Percentiles rank a stretch among this genome's conserved stretches.
These are phyloP conservation scores for Cepphus grylle DNA, from an alignment of 2,113 vertebrate genomes.

Conservation along the genomic window DNA sequence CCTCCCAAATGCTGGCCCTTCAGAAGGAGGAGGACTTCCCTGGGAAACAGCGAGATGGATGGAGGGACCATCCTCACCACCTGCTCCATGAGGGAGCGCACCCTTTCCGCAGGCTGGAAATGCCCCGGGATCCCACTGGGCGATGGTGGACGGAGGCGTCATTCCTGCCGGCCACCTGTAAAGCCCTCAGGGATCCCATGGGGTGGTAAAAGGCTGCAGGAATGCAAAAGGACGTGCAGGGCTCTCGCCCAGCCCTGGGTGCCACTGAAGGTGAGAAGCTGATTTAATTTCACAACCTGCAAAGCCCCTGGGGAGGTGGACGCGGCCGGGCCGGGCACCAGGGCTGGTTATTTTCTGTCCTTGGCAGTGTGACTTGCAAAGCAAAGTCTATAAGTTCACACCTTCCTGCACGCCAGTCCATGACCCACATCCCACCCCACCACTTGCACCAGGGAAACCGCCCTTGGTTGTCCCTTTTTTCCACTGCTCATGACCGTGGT, in stretches of 20 bases:
- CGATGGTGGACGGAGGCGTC: rapidly evolving
- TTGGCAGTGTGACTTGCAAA: not conserved
- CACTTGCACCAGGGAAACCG: rapidly evolving
- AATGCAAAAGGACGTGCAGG: rapidly evolving
- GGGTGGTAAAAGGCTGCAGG: not conserved
- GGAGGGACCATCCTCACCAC: not conserved
- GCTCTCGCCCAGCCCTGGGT: not conserved
- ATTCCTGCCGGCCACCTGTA: not conserved
- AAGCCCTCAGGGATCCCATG: not conserved
- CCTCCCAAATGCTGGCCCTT: not conserved
- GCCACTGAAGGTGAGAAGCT: not conserved
- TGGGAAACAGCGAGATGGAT: rapidly evolving
- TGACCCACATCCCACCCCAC: not conserved
- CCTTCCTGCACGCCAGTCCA: not conserved
- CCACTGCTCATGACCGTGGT: rapidly evolving
- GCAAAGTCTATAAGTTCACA: not conserved
- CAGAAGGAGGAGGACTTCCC: not conserved
- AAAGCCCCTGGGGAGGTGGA: not conserved
- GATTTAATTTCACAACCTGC: constrained; percentile 16
- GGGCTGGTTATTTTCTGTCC: not conserved
- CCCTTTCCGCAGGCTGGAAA: not conserved
- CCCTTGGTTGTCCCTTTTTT: not conserved
- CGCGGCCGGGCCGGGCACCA: not conserved
- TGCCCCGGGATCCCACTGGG: not conserved
- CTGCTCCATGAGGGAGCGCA: not conserved